Base-by-base conservation (phyloP, 2,113 vertebrate genomes). In the Lepus timidus region DNA sequence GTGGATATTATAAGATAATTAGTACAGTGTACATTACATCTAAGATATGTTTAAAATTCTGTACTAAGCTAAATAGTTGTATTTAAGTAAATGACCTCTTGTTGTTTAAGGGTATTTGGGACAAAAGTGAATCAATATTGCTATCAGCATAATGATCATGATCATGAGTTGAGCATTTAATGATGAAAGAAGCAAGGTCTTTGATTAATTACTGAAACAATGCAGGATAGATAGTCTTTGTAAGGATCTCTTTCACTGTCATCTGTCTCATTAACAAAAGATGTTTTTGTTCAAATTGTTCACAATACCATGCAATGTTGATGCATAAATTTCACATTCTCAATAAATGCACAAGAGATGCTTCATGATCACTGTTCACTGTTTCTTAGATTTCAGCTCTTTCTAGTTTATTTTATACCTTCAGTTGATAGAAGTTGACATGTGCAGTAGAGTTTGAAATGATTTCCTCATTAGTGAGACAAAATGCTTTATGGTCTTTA, bases 391-490 rank as follows among this genome's bases (percentile, higher is more conserved):
- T 64, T 36, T 65, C 36, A 31, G n/a, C 9, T 51, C 9, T 36
- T 14, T 76, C 36, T 52, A 62, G 65, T 19, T 71, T 79, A 51
- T 6, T 73, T 80, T 80, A 64, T 19, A 49, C 0, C 68, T 68
- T 81, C 9, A 70, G 36, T 25, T 25, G 16, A 84, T 91, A 74
- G 74, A 92, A 75, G 67, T 51, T 44, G 36, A 85, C 39, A 33
- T n/a, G 68, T 5, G 7, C 22, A 62, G 27, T 17, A 89, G 61
- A 79, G 36, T 9, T 79, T 19, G 29, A 80, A 85, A 80, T 80
- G 19, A 29, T 51, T 88, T 96, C 67, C 79, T 92, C 78, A 84
- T 91, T 88, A 91, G 33, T 9, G 14, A 64, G 20, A 74, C 8
- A 73, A 84, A 74, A 70, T 84, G 20, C 19, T 88, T 94, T 27